These are phyloP conservation scores for Hydraecia micacea DNA, from an alignment of 2,888 invertebrate species.

Conservation along the genomic window DNA sequence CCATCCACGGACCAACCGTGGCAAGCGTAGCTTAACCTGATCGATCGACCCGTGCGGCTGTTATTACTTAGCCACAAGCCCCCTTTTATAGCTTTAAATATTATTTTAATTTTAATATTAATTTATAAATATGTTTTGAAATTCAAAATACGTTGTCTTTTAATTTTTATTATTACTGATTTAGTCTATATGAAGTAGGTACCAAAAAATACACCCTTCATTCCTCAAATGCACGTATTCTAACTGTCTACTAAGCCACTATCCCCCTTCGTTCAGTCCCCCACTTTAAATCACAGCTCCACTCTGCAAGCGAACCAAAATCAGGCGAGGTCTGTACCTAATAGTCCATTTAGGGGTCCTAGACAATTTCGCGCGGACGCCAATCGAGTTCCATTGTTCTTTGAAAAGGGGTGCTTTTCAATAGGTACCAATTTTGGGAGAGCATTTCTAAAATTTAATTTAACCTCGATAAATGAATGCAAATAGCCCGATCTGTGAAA, in stretches of 20 bases:
- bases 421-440: slow-evolving; percentile 42
- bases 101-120: neutral
- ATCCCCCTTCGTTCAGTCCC: slow-evolving; percentile 61
- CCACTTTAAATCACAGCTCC: slow-evolving; percentile 73
- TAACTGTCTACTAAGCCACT: slow-evolving; percentile 4
- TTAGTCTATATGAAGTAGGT: neutral
- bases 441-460: slow-evolving; percentile 54
- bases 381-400: slow-evolving; percentile 77
- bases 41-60: too few species aligned
- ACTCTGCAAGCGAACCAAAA: slow-evolving; percentile 67
- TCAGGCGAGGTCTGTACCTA: slow-evolving; percentile 75
- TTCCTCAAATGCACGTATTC: neutral
- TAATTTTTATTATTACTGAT: neutral
- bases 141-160: neutral
- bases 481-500: slow-evolving; percentile 28
- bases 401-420: slow-evolving; percentile 58
- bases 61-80: too few species aligned
- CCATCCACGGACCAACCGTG: too few species aligned
- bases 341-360: slow-evolving; percentile 79
- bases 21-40: too few species aligned
- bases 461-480: slow-evolving; percentile 37
- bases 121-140: neutral
- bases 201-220: neutral
- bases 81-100: neutral
- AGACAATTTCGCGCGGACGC: slow-evolving; percentile 76